These are phyloP conservation scores for Drosophila hawaiiensis DNA, from an alignment of 2,888 invertebrate genomes.

Conservation along the genomic window DNA sequence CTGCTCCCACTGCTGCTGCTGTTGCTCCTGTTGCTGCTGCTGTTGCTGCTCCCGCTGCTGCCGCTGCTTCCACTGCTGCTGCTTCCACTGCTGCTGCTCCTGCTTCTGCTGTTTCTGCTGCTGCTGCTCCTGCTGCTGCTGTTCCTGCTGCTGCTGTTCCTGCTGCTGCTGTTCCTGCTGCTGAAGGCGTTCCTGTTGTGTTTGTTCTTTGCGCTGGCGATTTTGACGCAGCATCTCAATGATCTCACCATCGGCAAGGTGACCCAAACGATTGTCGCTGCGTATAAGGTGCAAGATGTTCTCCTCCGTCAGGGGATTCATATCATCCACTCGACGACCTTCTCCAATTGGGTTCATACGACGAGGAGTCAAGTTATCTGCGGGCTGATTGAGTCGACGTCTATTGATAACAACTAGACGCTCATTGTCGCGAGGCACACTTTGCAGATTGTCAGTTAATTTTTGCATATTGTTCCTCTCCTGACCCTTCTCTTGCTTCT, in stretches of 20 bases:
- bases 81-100: background rate
- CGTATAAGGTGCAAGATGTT: constrained; percentile 6
- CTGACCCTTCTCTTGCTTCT: background rate
- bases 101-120: background rate
- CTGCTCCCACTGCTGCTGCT: background rate
- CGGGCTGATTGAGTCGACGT: constrained; percentile 44
- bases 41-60: background rate
- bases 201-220: constrained; percentile 19
- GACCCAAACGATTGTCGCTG: constrained; percentile 1
- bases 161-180: background rate
- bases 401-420: constrained; percentile 62
- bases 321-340: constrained; percentile 42
- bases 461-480: background rate
- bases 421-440: constrained; percentile 55
- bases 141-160: no score
- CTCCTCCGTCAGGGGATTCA: constrained; percentile 11
- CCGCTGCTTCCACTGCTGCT: background rate
- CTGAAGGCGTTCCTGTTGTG: constrained; percentile 8
- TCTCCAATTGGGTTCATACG: constrained; percentile 42
- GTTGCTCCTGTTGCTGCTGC: background rate
- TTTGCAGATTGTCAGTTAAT: constrained; percentile 36
- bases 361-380: constrained; percentile 26
- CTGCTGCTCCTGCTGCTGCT: background rate
- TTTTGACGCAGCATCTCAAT: constrained; percentile 42
- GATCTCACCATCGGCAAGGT: constrained; percentile 41